A percentile compares a stretch with the other conserved stretches of the same genome.
phyloP scores from a whole-genome alignment of 1,140 invertebrate species.

The Halesus radiatus region DNA sequence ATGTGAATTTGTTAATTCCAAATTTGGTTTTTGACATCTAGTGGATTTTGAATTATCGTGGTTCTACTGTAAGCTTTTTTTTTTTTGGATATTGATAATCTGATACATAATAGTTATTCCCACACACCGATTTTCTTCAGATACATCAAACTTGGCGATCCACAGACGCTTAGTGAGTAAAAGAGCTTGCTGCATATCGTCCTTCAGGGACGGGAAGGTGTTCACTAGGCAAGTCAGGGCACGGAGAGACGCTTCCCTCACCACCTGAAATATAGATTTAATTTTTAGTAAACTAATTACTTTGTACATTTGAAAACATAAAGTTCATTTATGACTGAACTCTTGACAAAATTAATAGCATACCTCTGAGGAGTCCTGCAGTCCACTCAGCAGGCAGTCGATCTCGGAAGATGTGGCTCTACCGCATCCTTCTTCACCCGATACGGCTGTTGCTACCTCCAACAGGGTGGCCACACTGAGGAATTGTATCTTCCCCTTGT shows the following conservation, averaged over 20 bases:
- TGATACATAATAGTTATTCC: too few species aligned
- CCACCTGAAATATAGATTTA: conserved; percentile 66
- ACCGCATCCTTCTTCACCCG: conserved; percentile 75
- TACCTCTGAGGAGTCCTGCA: conserved; percentile 77
- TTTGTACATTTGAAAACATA: too few species aligned
- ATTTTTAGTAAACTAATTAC: not conserved
- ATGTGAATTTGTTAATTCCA: too few species aligned
- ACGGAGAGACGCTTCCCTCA: conserved; percentile 85
- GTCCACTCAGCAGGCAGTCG: conserved; percentile 79
- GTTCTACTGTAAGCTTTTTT: too few species aligned
- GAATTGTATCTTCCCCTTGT: conserved; percentile 79
- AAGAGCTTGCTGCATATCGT: conserved; percentile 72
- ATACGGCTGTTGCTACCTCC: conserved; percentile 81
- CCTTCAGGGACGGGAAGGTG: conserved; percentile 76
- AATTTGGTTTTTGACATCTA: too few species aligned
- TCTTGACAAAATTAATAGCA: too few species aligned
- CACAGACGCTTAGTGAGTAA: conserved; percentile 80
- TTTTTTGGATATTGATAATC: too few species aligned
- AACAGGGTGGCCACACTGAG: conserved; percentile 82
- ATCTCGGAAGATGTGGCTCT: conserved; percentile 77
- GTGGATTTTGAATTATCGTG: too few species aligned
- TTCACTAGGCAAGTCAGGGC: conserved; percentile 77
- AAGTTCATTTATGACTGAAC: too few species aligned
- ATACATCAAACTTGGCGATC: conserved; percentile 83
- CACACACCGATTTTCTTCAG: conserved; percentile 75